Conservation (phyloP, 2,797 vertebrate genomes). For the Anolis apletophallus region DNA sequence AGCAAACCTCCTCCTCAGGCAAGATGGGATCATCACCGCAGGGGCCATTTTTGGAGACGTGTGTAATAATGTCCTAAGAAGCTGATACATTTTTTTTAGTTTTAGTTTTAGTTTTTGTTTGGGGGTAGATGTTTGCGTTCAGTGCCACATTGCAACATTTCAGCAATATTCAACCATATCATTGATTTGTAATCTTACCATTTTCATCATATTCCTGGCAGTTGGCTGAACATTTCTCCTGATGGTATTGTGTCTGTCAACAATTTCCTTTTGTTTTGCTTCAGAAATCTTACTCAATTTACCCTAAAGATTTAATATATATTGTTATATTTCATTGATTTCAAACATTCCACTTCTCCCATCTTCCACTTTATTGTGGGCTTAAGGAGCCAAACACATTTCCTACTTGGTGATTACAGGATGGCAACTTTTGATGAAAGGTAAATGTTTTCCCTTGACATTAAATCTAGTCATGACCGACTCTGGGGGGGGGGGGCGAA, state of each 20-base stretch:
- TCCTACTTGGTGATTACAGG: not conserved
- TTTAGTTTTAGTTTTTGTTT: not conserved
- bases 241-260: not conserved
- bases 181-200: not conserved
- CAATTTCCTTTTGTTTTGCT: not conserved
- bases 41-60: too few relatives aligned
- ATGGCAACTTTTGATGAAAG: not conserved
- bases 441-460: too few relatives aligned
- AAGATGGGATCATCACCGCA: too few relatives aligned
- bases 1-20: too few relatives aligned
- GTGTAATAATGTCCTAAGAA: too few relatives aligned
- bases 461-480: too few relatives aligned
- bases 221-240: not conserved
- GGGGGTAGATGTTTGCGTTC: not conserved
- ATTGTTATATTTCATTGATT: not conserved
- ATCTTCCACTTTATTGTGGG: not conserved
- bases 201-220: constrained; percentile 30
- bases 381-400: not conserved
- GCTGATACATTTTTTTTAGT: too few relatives aligned
- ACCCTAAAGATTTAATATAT: not conserved
- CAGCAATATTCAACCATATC: not conserved
- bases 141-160: not conserved
- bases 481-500: too few relatives aligned
- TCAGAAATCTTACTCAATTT: not conserved
- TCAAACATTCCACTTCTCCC: not conserved